Base-by-base conservation (phyloP, 2,888 invertebrate genomes). In the Coleophora deauratella region DNA sequence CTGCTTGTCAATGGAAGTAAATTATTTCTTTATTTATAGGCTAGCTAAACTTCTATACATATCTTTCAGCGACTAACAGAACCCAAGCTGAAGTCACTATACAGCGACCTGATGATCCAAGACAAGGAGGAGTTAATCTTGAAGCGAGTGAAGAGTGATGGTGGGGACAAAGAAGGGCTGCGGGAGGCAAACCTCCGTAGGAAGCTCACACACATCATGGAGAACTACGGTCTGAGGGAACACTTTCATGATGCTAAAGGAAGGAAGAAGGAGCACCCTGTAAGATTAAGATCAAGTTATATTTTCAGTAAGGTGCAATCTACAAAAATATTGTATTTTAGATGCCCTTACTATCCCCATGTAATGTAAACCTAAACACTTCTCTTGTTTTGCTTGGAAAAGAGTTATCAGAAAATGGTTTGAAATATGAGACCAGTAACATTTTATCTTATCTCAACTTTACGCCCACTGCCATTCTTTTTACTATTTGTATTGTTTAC, bases 81-180 rank as follows among this genome's bases (percentile, higher is more conserved):
- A 61, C 88, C 91, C 0, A 96, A 96, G 71, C 74, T 98, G 27
- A 93, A 94, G 60, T 94, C 95, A 0, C 68, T 98, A 13, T 95
- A 93, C 65, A 93, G 93, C 64, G 97, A 97, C 62, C 78, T 98
- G 6, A 95, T 94, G 82, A 89, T 96, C 34, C 97, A 97, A 47
- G 97, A 98, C 62, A 97, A 97, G 80, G 94, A 96, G 71, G 97
- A 98, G 81, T 85, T 96, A 30, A 89, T 91, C 0, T 90, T 91
- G 70, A 98, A 98, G 70, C 91, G 93, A 61, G 71, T 93, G 2
- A 93, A 92, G 63, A 88, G 91, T 35, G 95, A 96, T 54, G 94
- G 94, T 14, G 89, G 91, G 48, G 97, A 98, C 68, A 93, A 94
- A 55, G 95, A 95, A 59, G 97, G 97, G 0, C 63, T 94, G 6